These are phyloP conservation scores for Tympanuchus pallidicinctus DNA, from an alignment of 2,113 vertebrate genomes.

Conservation along the genomic window DNA sequence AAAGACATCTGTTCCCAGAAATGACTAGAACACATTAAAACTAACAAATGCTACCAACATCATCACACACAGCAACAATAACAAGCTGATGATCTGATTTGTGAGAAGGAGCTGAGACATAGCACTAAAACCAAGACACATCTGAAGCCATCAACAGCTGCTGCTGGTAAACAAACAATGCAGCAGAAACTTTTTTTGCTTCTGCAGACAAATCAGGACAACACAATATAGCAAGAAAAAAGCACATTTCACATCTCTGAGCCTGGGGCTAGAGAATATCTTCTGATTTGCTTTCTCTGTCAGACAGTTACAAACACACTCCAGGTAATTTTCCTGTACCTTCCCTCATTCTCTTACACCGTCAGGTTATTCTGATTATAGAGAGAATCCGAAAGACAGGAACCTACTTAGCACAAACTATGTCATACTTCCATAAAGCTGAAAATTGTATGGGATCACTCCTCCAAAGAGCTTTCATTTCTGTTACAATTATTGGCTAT, in stretches of 20 bases:
- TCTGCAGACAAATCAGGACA: neutral
- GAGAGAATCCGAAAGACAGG: neutral
- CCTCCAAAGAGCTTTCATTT: neutral
- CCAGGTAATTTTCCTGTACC: neutral
- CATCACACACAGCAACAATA: neutral
- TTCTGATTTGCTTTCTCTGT: neutral
- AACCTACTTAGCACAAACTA: accelerated
- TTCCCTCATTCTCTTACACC: neutral
- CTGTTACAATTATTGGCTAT: neutral
- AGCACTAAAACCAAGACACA: neutral
- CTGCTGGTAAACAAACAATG: neutral
- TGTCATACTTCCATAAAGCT: neutral
- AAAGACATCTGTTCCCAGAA: neutral
- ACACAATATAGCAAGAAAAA: neutral
- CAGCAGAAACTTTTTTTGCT: neutral
- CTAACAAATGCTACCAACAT: neutral
- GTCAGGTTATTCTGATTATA: neutral
- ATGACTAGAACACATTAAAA: neutral
- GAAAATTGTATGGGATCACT: neutral
- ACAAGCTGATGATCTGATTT: neutral
- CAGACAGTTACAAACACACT: neutral
- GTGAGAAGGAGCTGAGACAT: neutral
- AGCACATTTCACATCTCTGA: neutral
- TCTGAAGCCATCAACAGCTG: neutral
- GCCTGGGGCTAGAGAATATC: neutral